phyloP scores from a whole-genome alignment of 2,888 invertebrate genomes.

The Drosophila vallismaia region DNA sequence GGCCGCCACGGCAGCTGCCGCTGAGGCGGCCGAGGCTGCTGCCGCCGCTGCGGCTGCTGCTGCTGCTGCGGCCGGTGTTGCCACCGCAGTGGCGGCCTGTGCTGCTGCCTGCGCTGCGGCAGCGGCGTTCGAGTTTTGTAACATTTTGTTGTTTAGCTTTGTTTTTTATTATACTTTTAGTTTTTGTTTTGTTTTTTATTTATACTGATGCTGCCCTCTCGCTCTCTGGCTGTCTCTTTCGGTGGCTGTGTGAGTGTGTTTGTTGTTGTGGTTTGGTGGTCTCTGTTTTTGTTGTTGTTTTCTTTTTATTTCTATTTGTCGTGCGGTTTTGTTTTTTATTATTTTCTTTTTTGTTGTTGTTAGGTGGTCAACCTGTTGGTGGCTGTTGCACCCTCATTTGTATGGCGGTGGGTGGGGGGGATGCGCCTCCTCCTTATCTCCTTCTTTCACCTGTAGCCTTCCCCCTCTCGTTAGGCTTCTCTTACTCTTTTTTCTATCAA shows the following conservation, averaged over 20 bases:
- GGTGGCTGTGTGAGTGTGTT: conserved; percentile 10
- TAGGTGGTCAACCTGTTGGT: conserved; percentile 44
- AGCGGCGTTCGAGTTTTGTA: conserved; percentile 75
- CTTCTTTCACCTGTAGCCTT: not conserved
- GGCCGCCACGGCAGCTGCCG: conserved; percentile 67
- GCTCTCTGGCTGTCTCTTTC: conserved; percentile 21
- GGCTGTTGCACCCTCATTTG: conserved; percentile 35
- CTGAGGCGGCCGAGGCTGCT: conserved; percentile 47
- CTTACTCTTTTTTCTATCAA: conserved; percentile 3
- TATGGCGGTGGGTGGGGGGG: conserved; percentile 32
- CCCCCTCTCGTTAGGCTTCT: not conserved
- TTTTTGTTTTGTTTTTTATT: conserved; percentile 16
- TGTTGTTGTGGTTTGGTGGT: conserved; percentile 29
- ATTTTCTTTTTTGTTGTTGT: conserved; percentile 11
- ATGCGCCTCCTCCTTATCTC: not conserved
- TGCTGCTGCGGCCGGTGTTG: conserved; percentile 43
- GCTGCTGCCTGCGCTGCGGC: conserved; percentile 42
- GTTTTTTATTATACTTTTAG: conserved; percentile 10
- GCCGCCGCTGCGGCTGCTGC: conserved; percentile 54
- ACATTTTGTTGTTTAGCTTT: conserved; percentile 67
- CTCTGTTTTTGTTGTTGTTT: conserved; percentile 38
- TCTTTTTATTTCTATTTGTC: conserved; percentile 39
- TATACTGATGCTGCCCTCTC: conserved; percentile 10
- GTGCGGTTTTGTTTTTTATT: conserved; percentile 19
- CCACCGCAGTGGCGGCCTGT: conserved; percentile 44